A percentile compares a stretch with the other conserved stretches of the same genome.
Conservation (phyloP, 1,140 invertebrate species). For the Glossosoma conforme region DNA sequence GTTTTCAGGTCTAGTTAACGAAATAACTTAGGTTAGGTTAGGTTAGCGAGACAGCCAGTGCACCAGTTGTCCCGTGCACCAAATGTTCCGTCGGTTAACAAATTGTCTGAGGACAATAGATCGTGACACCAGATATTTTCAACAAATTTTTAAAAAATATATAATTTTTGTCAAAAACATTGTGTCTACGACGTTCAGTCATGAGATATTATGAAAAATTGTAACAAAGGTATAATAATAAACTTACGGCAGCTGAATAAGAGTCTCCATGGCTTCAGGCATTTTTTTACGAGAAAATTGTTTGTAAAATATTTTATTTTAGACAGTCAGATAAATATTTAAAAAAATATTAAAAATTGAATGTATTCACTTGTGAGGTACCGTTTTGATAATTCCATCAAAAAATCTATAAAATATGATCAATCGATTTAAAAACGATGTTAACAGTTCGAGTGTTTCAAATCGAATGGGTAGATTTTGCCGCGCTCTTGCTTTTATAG, state of each 20-base stretch:
- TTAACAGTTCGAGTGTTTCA: constrained; percentile 3
- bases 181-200: neutral
- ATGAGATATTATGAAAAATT: neutral
- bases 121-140: no score
- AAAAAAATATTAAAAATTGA: neutral
- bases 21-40: no score
- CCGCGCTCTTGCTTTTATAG: constrained; percentile 4
- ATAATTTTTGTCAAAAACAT: no score
- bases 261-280: constrained; percentile 27
- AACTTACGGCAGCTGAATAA: constrained; percentile 16
- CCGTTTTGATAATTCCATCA: neutral
- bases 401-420: neutral
- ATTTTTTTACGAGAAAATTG: constrained; percentile 15
- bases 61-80: no score
- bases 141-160: no score
- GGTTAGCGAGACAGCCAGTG: no score
- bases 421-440: constrained; percentile 8
- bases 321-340: no score
- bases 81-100: no score
- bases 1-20: no score
- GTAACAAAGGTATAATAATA: no score
- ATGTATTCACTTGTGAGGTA: neutral
- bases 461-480: constrained; percentile 10
- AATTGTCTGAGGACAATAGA: no score
- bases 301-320: no score